Evolutionary conservation across 2,888 invertebrate genomes (phyloP), one percentile per base, ranked within the genome.

Genomic region (Cylloceria caligata): DNA sequence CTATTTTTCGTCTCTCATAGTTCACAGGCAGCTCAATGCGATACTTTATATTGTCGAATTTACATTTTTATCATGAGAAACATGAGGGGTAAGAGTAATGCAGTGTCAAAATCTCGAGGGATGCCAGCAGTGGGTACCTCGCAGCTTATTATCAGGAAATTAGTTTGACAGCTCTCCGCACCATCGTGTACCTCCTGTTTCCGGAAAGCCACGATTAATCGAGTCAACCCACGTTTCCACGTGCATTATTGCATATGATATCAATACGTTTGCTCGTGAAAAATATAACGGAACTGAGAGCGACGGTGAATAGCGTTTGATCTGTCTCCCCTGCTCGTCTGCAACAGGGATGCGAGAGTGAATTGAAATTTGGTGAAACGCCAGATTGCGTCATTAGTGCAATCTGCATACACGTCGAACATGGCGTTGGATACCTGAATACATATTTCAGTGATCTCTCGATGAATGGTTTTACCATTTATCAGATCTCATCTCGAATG

Each of bases 121-220:
- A 42, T 9, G 42, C 45, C 24, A 24, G 39, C 21, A 36, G 16
- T 42, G 39, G 16, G n/a, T n/a, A 24, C 27, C 39, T 30, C 71
- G 60, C 42, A 57, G 57, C 45, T 71, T 60, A 71, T 71, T 45
- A 71, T n/a, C 71, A 42, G 71, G 71, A 71, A 71, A 71, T 71
- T 71, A 71, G 71, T 57, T 71, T 34, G 16, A 24, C 27, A 27
- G 45, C 71, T 42, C 60, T 45, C 57, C 3, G 27, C 11, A 34
- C 27, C 24, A 19, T 11, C 27, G 16, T 45, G 57, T 71, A 16
- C 57, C 42, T 5, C 27, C 30, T 19, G 45, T 45, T 45, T 71
- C 60, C 57, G 45, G 30, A 30, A 27, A 71, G 45, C 42, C 24
- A 45, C 57, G 71, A 71, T 71, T 71, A 71, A 71, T 71, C 45